Conservation (phyloP, 2,113 vertebrate genomes). For the Malurus cyaneus region DNA sequence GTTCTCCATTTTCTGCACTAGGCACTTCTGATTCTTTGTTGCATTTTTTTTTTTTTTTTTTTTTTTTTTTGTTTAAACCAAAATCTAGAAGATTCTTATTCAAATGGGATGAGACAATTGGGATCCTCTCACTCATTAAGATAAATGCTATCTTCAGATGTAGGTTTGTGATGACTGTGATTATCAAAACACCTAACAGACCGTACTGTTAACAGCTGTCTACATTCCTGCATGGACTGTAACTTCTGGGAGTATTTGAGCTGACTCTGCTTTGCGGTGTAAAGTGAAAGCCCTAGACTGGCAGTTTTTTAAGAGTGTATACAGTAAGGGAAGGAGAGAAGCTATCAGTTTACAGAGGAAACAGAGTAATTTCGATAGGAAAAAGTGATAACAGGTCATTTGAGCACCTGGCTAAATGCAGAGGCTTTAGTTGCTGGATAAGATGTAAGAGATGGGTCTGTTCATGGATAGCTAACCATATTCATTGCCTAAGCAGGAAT, state of each 20-base stretch:
- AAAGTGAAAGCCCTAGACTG: not conserved
- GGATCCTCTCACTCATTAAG: not conserved
- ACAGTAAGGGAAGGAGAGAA: accelerated
- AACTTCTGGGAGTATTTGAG: not conserved
- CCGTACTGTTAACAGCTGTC: not conserved
- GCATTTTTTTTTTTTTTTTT: not conserved
- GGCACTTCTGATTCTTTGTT: not conserved
- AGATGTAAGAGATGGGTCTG: not conserved
- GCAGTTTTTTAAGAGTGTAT: not conserved
- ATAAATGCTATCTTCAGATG: accelerated
- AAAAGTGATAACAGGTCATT: not conserved
- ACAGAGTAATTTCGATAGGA: not conserved
- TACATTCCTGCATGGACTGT: not conserved
- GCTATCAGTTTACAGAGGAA: not conserved
- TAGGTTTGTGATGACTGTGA: not conserved
- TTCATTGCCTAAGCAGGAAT: not conserved
- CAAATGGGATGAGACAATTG: not conserved
- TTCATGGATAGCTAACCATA: not conserved
- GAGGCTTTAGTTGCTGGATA: not conserved
- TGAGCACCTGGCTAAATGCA: not conserved
- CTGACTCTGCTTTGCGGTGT: not conserved
- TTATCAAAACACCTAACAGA: not conserved
- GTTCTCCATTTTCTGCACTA: not conserved
- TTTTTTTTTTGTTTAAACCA: not conserved
- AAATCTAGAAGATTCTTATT: not conserved